Evolutionary conservation across 2,888 invertebrate species (phyloP).

Genomic region (Pristionchus entomophagus): DNA sequence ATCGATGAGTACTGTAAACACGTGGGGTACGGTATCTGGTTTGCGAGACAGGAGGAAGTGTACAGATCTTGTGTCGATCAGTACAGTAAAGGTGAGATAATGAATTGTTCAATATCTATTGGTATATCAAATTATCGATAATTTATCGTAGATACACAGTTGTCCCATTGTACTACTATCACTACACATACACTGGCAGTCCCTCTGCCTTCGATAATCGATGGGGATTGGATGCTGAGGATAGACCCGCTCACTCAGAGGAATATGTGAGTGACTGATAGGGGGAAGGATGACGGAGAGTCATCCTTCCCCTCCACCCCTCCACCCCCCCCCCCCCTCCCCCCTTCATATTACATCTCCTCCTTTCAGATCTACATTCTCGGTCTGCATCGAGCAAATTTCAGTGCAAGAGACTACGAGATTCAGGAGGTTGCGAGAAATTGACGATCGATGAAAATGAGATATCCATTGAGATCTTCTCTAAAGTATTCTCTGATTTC

Average conservation of each 20-base stretch:
- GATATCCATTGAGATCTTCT: slow-evolving; percentile 7
- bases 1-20: slow-evolving; percentile 38
- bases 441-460: not conserved
- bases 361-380: slow-evolving; percentile 36
- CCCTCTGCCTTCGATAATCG: slow-evolving; percentile 14
- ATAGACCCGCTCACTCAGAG: slow-evolving; percentile 37
- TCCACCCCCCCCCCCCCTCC: no score
- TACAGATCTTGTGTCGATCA: slow-evolving; percentile 14
- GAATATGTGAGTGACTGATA: slow-evolving; percentile 37
- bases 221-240: slow-evolving; percentile 18
- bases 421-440: not conserved
- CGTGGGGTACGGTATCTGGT: slow-evolving; percentile 39
- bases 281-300: no score
- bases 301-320: not conserved
- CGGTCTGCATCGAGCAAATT: slow-evolving; percentile 33
- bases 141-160: no score
- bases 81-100: slow-evolving; percentile 32
- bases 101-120: no score
- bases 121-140: no score
- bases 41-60: not conserved
- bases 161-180: slow-evolving; percentile 19
- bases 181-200: slow-evolving; percentile 18
- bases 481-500: slow-evolving; percentile 26
- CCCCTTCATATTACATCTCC: not conserved
- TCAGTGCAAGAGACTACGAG: slow-evolving; percentile 20